Base-by-base conservation (phyloP, 2,888 invertebrate species). In the Mythimna pallens region DNA sequence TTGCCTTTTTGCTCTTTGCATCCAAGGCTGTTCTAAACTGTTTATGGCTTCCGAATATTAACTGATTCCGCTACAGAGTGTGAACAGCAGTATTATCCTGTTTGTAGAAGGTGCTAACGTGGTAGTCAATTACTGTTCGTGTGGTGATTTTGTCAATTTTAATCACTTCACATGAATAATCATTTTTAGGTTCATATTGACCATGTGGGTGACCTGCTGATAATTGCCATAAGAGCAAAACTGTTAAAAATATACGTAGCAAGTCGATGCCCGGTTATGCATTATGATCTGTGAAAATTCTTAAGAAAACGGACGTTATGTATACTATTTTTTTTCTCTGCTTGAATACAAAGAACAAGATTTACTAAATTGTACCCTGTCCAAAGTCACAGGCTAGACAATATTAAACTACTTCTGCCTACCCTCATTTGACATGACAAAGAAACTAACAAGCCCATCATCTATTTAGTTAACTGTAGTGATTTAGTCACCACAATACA, bases 401-500 rank as follows among this genome's bases (percentile, higher is more conserved):
- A 54, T 58, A 68, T 34, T 67, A 59, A 70, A 43, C 14, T 57
- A 34, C 63, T 50, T 58, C 36, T 68, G 78, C 22, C 40, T 30
- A 82, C 22, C 40, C 50, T 47, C 34, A 50, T 80, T 74, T 66
- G 40, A 12, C n/a, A 40, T 30, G 40, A 78, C 67, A 82, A 82
- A 82, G 58, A 58, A 82, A 73, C 65, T 63, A 78, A 82, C 79
- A 55, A 82, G 20, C 58, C 65, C 12, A 22, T 63, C 73, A 65
- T 65, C n/a, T 34, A 61, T 78, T 72, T 69, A 63, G 65, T 72
- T 65, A 68, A 72, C 65, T 78, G 43, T 70, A 34, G 81, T 63
- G 54, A 6, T 81, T 65, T 65, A 64, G 43, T 62, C 54, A 47
- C 47, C 43, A 68, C 62, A 65, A 63, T 72, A 78, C 40, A 62